These are phyloP conservation scores for Carcharodon carcharias DNA, from an alignment of 2,797 vertebrate species.

Conservation along the genomic window DNA sequence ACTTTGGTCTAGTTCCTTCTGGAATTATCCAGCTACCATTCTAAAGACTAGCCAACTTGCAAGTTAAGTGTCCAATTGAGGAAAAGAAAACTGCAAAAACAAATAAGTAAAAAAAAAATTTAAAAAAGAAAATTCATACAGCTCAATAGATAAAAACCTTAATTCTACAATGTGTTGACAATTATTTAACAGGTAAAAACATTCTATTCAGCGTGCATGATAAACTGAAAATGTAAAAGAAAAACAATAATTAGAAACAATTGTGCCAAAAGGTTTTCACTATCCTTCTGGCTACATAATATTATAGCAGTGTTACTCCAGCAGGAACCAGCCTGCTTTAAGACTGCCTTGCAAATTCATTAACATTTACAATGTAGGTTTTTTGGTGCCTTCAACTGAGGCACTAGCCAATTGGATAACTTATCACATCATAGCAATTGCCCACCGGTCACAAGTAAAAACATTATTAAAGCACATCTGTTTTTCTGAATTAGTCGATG, in stretches of 20 bases:
- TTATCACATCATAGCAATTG: background rate
- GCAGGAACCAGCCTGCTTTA: constrained; percentile 80
- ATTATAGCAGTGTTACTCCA: constrained; percentile 49
- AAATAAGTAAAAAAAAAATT: constrained; percentile 56
- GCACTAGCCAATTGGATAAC: constrained; percentile 41
- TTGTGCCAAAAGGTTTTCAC: constrained; percentile 53
- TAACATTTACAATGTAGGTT: constrained; percentile 47
- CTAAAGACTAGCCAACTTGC: constrained; percentile 59
- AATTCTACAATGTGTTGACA: constrained; percentile 62
- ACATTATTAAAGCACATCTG: constrained; percentile 27
- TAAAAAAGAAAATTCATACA: constrained; percentile 50
- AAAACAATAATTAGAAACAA: constrained; percentile 47
- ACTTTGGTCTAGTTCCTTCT: constrained; percentile 49
- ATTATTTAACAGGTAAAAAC: constrained; percentile 68
- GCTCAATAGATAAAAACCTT: constrained; percentile 58
- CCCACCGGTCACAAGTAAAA: background rate
- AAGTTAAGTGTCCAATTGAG: constrained; percentile 58
- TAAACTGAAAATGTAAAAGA: constrained; percentile 49
- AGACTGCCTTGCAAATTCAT: constrained; percentile 50
- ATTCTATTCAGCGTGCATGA: constrained; percentile 56
- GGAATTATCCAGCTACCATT: constrained; percentile 56
- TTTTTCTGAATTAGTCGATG: constrained; percentile 16
- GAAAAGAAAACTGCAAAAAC: constrained; percentile 60
- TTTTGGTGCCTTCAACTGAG: constrained; percentile 41
- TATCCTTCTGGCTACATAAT: constrained; percentile 50